Percentiles rank a stretch among this genome's conserved stretches.
These are phyloP conservation scores for Sminthurides bifidus DNA, from an alignment of 1,140 invertebrate genomes.

Conservation along the genomic window DNA sequence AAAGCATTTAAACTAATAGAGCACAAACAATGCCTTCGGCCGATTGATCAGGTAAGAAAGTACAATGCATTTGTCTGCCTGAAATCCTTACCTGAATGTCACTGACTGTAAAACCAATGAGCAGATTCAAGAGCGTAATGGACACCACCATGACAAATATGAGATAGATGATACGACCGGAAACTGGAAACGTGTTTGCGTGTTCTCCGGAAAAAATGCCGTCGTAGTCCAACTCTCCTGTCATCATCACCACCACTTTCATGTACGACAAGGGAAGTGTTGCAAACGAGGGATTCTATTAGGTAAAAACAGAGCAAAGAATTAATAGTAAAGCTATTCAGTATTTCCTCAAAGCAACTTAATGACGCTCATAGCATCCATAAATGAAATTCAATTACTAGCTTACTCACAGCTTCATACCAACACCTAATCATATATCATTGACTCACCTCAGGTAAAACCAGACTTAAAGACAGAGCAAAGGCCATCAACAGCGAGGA, in stretches of 20 bases:
- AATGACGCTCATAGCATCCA: neutral
- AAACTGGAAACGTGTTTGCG: constrained; percentile 17
- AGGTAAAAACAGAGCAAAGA: neutral
- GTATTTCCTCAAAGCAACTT: neutral
- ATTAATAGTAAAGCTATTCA: neutral
- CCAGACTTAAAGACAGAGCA: constrained; percentile 15
- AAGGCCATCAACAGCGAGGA: constrained; percentile 18
- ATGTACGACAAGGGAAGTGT: constrained; percentile 12
- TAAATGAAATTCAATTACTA: neutral
- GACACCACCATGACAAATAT: constrained; percentile 35
- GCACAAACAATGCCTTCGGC: neutral
- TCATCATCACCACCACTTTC: constrained; percentile 21
- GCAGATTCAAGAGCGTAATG: constrained; percentile 36
- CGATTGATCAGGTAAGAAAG: neutral
- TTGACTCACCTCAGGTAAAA: constrained; percentile 16
- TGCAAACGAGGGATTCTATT: constrained; percentile 11
- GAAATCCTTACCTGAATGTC: constrained; percentile 32
- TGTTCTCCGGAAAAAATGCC: constrained; percentile 9
- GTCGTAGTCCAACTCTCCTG: constrained; percentile 16
- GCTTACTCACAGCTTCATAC: neutral
- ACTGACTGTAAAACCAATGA: constrained; percentile 35
- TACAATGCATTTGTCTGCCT: neutral
- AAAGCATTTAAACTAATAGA: neutral
- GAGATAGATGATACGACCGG: constrained; percentile 33
- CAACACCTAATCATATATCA: neutral